Conservation (phyloP, 2,888 invertebrate species). For the Andrena praecox region DNA sequence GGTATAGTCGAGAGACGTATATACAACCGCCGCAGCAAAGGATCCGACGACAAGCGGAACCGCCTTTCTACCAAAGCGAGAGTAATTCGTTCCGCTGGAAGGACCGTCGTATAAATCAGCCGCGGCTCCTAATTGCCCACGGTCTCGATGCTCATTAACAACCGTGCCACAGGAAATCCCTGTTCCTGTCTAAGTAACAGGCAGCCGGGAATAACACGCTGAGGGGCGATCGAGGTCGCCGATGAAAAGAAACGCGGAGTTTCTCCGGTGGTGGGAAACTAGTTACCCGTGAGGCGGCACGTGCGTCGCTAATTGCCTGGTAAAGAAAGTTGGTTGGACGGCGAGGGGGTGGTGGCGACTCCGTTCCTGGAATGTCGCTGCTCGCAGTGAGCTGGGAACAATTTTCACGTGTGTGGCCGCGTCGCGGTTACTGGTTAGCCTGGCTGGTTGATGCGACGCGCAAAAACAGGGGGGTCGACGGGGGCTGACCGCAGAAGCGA, state of each 20-base stretch:
- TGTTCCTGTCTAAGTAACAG: neutral
- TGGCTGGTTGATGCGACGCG: conserved; percentile 6
- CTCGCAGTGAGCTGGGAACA: conserved; percentile 19
- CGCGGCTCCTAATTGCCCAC: conserved; percentile 15
- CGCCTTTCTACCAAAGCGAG: neutral
- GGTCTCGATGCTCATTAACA: conserved; percentile 39
- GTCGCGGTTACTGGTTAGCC: conserved; percentile 13
- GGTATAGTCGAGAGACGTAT: no score
- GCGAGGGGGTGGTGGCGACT: neutral
- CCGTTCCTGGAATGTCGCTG: conserved; percentile 3
- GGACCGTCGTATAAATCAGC: conserved; percentile 15
- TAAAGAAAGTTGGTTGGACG: conserved; percentile 32
- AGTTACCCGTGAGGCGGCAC: conserved; percentile 44
- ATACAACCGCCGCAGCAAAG: neutral
- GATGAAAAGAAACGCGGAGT: conserved; percentile 27
- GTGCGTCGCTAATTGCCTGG: conserved; percentile 51
- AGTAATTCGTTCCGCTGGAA: neutral
- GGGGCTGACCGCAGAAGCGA: neutral
- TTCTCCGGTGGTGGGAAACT: conserved; percentile 49
- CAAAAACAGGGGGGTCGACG: neutral
- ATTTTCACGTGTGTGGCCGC: conserved; percentile 29
- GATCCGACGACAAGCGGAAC: neutral
- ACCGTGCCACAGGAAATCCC: neutral
- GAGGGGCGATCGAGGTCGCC: neutral
- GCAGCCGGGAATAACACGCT: neutral